phyloP scores from a whole-genome alignment of 2,888 invertebrate genomes.

The Ichneumon xanthorius region DNA sequence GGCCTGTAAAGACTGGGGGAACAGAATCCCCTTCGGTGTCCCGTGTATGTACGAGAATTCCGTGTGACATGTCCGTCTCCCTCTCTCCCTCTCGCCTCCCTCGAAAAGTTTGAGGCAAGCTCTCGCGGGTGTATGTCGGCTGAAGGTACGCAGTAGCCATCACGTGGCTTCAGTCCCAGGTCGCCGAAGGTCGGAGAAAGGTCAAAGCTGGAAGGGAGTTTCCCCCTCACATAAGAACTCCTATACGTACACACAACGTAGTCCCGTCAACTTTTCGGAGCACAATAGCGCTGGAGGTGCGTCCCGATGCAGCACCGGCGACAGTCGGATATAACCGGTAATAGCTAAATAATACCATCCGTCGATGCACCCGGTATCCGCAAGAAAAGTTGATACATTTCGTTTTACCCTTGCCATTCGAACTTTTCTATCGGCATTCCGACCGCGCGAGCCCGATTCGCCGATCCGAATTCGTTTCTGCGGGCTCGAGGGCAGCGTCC shows the following conservation, averaged over 20 bases:
- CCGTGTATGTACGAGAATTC: conserved; percentile 53
- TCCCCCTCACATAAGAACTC: conserved; percentile 10
- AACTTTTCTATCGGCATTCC: conserved; percentile 34
- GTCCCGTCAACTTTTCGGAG: conserved; percentile 23
- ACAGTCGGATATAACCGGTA: not conserved
- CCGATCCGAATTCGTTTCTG: conserved; percentile 62
- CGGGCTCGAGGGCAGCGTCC: conserved; percentile 19
- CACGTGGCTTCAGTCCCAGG: conserved; percentile 63
- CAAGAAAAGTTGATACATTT: conserved; percentile 1
- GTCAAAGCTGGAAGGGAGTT: conserved; percentile 31
- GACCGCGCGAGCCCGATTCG: conserved; percentile 29
- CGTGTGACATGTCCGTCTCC: conserved; percentile 51
- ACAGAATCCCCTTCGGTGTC: conserved; percentile 57
- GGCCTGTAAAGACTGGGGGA: conserved; percentile 39
- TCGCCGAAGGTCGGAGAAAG: conserved; percentile 57
- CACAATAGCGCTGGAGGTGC: not conserved
- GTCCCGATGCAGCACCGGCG: not conserved
- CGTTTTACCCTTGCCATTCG: not conserved
- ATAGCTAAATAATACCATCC: conserved; percentile 3
- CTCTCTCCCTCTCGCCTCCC: conserved; percentile 43
- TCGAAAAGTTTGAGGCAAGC: conserved; percentile 60
- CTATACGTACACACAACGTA: conserved; percentile 23
- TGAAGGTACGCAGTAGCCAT: conserved; percentile 47
- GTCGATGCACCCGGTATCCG: not conserved
- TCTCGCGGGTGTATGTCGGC: conserved; percentile 39